phyloP scores from a whole-genome alignment of 2,113 vertebrate species.

The Macquaria ambigua region DNA sequence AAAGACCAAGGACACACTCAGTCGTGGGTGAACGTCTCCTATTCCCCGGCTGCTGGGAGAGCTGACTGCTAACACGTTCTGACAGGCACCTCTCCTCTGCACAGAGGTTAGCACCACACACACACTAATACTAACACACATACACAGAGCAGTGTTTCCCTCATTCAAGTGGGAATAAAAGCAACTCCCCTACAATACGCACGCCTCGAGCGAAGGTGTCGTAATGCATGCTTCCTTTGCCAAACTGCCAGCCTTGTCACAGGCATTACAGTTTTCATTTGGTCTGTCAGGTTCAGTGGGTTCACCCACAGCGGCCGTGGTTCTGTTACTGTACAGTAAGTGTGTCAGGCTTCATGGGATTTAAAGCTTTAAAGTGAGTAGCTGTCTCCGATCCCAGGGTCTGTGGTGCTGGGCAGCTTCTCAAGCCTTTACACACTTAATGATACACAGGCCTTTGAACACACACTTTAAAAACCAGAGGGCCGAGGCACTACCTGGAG shows the following conservation, averaged over 20 bases:
- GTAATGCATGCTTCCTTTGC: slow-evolving; percentile 13
- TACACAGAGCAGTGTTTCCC: slow-evolving; percentile 20
- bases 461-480: slow-evolving; percentile 39
- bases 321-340: slow-evolving; percentile 32
- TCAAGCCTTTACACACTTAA: slow-evolving; percentile 41
- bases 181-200: slow-evolving; percentile 19
- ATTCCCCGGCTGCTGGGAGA: slow-evolving; percentile 34
- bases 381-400: slow-evolving; percentile 18
- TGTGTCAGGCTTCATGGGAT: slow-evolving; percentile 2
- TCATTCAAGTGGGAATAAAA: slow-evolving; percentile 43
- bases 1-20: slow-evolving; percentile 54
- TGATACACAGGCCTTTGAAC: slow-evolving; percentile 51
- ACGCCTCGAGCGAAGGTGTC: slow-evolving; percentile 4
- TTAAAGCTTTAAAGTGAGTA: slow-evolving; percentile 39
- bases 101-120: not conserved
- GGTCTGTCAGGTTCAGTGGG: slow-evolving; percentile 47
- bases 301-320: slow-evolving; percentile 32
- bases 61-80: slow-evolving; percentile 48
- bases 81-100: slow-evolving; percentile 53
- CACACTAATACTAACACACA: not conserved
- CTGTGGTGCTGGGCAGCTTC: slow-evolving; percentile 33
- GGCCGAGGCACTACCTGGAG: slow-evolving; percentile 67
- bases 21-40: slow-evolving; percentile 35
- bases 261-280: slow-evolving; percentile 19
- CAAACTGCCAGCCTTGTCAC: slow-evolving; percentile 8